Base-by-base conservation (phyloP, 2,113 vertebrate species). In the Kryptolebias marmoratus region DNA sequence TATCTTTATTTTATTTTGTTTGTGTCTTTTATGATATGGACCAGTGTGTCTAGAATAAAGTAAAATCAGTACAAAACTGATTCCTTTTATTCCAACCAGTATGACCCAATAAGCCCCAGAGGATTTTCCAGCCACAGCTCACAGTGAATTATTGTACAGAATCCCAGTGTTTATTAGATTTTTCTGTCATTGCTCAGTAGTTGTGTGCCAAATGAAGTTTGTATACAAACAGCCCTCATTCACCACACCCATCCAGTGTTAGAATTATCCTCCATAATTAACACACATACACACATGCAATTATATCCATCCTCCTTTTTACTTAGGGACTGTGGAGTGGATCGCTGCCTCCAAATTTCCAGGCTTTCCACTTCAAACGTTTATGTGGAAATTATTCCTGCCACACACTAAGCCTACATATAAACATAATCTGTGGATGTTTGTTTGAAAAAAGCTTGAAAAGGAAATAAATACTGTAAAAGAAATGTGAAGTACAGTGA, bases 161-260 rank as follows among this genome's bases (percentile, higher is more conserved):
- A 22, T 64, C 47, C 48, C 31, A 45, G 61, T 49, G 70, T 63
- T 79, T 71, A 86, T 79, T 67, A 56, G 73, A 79, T 76, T 73
- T 80, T 62, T 75, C 57, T 53, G 61, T 50, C 52, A 28, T n/a
- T 72, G 45, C 49, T 64, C 44, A 6, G 47, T 44, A 79, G 72
- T 77, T 77, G 62, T 71, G 53, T 79, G 73, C 69, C 30, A 75
- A 67, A 80, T 69, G 60, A 66, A 80, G 56, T 71, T 64, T 65
- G 70, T 66, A 53, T 54, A 73, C 77, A 84, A 80, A 76, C 71
- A 81, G 68, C 62, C 71, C 68, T 75, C 79, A n/a, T 49, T 81
- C 79, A 74, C 84, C 87, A 82, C 87, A 83, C 88, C 87, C 88
- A 78, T 65, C 63, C 83, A 80, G 60, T 74, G 69, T 85, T 64